Conservation (phyloP, 2,888 invertebrate genomes). For the Aproaerema taeniolella region DNA sequence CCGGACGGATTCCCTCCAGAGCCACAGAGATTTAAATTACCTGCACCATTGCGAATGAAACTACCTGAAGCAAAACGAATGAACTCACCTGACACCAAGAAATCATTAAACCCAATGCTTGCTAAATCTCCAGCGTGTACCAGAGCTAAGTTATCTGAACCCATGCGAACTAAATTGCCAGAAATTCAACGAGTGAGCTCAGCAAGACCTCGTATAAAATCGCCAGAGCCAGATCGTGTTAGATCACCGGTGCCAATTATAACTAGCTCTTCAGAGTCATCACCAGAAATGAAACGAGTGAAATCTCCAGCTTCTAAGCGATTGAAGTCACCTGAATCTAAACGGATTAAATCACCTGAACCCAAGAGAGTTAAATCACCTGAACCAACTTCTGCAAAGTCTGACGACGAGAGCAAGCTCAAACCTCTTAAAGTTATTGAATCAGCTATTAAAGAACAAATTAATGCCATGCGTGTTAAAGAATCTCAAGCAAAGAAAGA, state of each 20-base stretch:
- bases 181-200: neutral
- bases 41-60: constrained; percentile 25
- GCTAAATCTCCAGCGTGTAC: constrained; percentile 20
- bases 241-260: neutral
- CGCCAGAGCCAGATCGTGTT: neutral
- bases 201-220: neutral
- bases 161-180: neutral
- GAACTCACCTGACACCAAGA: neutral
- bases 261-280: neutral
- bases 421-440: constrained; percentile 16
- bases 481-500: constrained; percentile 20
- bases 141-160: neutral
- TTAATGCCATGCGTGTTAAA: constrained; percentile 7
- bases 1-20: neutral
- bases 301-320: neutral
- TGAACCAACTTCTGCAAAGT: neutral
- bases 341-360: constrained; percentile 1
- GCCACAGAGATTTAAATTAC: neutral
- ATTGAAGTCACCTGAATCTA: neutral
- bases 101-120: too few relatives aligned
- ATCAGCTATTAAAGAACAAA: constrained; percentile 17
- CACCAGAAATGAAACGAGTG: neutral
- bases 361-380: neutral
- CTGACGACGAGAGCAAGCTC: constrained; percentile 18
- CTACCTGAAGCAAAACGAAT: constrained; percentile 19